Percentiles rank a stretch among this genome's conserved stretches.
Evolutionary conservation across 2,113 vertebrate species (phyloP).

Genomic region (Muntiacus muntjak): DNA sequence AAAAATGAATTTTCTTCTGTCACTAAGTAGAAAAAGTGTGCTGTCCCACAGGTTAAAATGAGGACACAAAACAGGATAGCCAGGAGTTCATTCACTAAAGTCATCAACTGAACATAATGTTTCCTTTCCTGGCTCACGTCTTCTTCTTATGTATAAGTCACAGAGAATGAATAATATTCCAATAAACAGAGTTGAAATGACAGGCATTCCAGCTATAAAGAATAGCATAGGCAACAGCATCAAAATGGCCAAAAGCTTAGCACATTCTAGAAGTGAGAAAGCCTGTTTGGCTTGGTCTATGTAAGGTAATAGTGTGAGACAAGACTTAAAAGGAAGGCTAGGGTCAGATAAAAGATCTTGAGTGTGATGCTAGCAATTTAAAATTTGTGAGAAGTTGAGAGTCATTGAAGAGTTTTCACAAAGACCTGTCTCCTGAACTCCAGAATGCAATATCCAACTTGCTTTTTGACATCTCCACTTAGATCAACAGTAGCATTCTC

Average conservation of each 20-base stretch:
- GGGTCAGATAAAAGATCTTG: neutral
- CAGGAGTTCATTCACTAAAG: neutral
- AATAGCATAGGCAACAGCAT: neutral
- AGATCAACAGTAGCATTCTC: neutral
- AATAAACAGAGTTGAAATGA: neutral
- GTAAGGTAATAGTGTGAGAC: neutral
- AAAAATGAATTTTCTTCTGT: neutral
- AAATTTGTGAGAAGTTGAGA: neutral
- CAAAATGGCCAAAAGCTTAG: neutral
- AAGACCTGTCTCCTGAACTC: neutral
- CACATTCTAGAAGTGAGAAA: neutral
- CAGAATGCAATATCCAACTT: neutral
- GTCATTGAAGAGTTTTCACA: neutral
- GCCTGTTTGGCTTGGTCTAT: neutral
- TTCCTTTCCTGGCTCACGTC: neutral
- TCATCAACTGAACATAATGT: neutral
- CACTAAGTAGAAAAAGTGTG: constrained; percentile 60
- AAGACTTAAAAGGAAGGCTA: neutral
- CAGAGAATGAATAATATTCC: neutral
- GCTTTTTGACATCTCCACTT: neutral
- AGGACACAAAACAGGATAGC: neutral
- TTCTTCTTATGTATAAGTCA: neutral
- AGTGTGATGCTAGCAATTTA: neutral
- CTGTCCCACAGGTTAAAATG: constrained; percentile 26
- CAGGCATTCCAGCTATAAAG: neutral